These are phyloP conservation scores for Erebia aethiops DNA, from an alignment of 2,888 invertebrate genomes.

Conservation along the genomic window DNA sequence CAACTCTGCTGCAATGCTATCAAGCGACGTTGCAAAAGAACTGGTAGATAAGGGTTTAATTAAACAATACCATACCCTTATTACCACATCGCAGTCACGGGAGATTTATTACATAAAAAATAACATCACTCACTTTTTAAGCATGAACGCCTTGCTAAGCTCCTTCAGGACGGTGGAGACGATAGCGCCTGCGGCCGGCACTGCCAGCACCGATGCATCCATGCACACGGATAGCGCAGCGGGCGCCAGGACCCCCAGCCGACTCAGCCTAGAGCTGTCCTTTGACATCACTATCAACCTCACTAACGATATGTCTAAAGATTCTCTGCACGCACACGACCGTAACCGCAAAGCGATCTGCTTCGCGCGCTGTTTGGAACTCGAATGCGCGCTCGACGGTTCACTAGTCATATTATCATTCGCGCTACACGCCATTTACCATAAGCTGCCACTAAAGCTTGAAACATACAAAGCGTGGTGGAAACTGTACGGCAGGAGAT, in stretches of 20 bases:
- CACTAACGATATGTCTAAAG: slow-evolving; percentile 1
- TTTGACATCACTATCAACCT: slow-evolving; percentile 63
- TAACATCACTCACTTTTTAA: slow-evolving; percentile 70
- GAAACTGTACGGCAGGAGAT: background rate
- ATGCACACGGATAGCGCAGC: slow-evolving; percentile 75
- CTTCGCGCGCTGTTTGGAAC: slow-evolving; percentile 68
- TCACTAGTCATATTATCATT: slow-evolving; percentile 25
- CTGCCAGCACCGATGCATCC: slow-evolving; percentile 76
- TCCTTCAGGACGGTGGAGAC: slow-evolving; percentile 77
- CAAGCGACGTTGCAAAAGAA: too few species aligned
- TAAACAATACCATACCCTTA: too few species aligned
- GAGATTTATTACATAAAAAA: background rate
- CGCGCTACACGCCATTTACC: slow-evolving; percentile 8
- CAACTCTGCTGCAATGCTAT: too few species aligned
- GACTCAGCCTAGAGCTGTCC: slow-evolving; percentile 60
- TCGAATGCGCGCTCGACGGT: slow-evolving; percentile 56
- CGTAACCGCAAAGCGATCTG: slow-evolving; percentile 74
- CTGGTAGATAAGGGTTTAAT: too few species aligned
- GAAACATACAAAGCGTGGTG: background rate
- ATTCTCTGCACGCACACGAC: slow-evolving; percentile 57
- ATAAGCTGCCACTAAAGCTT: slow-evolving; percentile 1
- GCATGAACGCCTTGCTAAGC: slow-evolving; percentile 78
- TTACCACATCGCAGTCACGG: too few species aligned
- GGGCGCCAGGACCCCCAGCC: slow-evolving; percentile 74
- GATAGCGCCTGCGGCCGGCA: slow-evolving; percentile 76